Conservation (phyloP, 2,113 vertebrate species). For the Alligator sinensis region DNA sequence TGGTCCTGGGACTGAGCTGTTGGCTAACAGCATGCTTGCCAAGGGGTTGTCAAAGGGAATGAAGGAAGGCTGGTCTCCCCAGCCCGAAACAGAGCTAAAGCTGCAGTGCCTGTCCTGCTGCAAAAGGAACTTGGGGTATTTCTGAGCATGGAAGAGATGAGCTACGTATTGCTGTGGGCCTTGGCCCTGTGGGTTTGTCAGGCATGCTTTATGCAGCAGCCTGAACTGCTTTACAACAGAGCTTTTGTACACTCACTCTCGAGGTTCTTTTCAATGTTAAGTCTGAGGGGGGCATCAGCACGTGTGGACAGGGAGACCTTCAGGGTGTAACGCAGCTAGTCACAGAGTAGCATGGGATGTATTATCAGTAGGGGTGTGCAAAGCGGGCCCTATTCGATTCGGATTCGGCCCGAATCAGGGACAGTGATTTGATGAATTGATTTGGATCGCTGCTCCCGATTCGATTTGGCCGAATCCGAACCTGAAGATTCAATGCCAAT, state of each 20-base stretch:
- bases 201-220: rapidly evolving
- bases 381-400: neutral
- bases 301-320: neutral
- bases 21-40: neutral
- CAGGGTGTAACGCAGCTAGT: neutral
- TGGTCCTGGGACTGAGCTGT: neutral
- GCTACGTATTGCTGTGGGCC: neutral
- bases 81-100: neutral
- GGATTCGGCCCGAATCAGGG: too few relatives aligned
- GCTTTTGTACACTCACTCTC: neutral
- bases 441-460: too few relatives aligned
- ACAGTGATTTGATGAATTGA: too few relatives aligned
- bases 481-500: too few relatives aligned
- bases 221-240: neutral
- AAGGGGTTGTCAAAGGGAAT: neutral
- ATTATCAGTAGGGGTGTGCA: neutral
- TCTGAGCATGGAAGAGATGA: neutral
- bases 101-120: neutral
- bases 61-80: neutral
- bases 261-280: rapidly evolving
- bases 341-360: neutral
- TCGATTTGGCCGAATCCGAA: too few relatives aligned
- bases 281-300: neutral
- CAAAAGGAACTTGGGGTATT: neutral
- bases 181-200: neutral